Base-by-base conservation (phyloP, 2,797 vertebrate genomes). In the Euphonia xanthogaster region DNA sequence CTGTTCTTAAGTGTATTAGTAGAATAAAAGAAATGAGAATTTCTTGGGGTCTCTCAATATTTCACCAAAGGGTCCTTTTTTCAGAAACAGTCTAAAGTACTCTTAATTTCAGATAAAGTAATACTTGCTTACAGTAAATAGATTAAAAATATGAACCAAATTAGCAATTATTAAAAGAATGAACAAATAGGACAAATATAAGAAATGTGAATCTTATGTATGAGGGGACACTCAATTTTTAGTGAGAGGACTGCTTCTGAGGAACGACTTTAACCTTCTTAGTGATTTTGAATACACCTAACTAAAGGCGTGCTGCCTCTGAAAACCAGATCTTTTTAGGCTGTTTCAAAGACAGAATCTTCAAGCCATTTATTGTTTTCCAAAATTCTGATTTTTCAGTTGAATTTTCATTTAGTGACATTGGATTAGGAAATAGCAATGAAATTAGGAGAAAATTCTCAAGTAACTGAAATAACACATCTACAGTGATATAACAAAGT, bases 251-350 rank as follows among this genome's bases (percentile, higher is more conserved):
- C 47, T 88, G 7, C 42, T 77, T 62, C 28, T 61, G 30, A 84
- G 54, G 19, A 86, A 86, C 51, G 9, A 42, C 31, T 70, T 67
- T 65, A 25, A 86, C 58, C 8, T 87, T 83, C 9, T 62, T 45
- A 47, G n/a, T 66, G 23, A 9, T 42, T 89, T 66, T 51, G 23
- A 75, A 79, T 40, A 54, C 5, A 82, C 2, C 7, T 61, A 86
- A 42, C 0, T 13, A 51, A 78, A 81, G 19, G 5, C 1, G 1
- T 6, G 1, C 25, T 94, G 3, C 6, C 23, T 71, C 72, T 50
- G 47, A 55, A 86, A 88, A 76, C 58, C 28, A 54, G 25, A 58
- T 47, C 30, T 23, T 62, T 20, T 33, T 61, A 72, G 48, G 7
- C 1, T 54, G 27, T 54, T 50, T 62, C 65, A 62, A 83, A 63